Conservation (phyloP, 2,797 vertebrate species). For the Gambusia yucatana region DNA sequence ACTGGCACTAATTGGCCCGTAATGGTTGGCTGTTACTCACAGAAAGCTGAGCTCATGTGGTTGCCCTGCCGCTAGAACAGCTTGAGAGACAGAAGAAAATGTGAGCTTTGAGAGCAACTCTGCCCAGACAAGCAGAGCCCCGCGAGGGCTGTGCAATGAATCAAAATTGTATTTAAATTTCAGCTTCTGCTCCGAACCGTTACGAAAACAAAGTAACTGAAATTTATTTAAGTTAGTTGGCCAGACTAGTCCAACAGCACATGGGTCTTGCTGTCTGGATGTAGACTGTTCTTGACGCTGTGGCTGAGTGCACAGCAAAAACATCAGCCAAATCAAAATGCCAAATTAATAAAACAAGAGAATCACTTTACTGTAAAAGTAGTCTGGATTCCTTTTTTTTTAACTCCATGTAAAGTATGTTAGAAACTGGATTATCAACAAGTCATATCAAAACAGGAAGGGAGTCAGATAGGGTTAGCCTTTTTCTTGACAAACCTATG, state of each 20-base stretch:
- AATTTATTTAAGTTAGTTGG: neutral
- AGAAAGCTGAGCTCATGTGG: constrained; percentile 11
- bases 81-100: constrained; percentile 40
- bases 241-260: neutral
- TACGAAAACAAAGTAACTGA: neutral
- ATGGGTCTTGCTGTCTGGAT: neutral
- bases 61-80: constrained; percentile 42
- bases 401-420: neutral
- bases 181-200: neutral
- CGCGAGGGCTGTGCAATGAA: neutral
- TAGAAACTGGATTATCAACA: neutral
- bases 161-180: neutral
- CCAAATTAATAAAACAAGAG: neutral
- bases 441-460: neutral
- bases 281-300: neutral
- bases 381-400: neutral
- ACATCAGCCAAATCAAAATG: neutral
- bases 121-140: neutral
- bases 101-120: constrained; percentile 1
- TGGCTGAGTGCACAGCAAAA: neutral
- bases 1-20: constrained; percentile 66
- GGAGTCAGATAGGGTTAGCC: neutral
- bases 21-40: constrained; percentile 44
- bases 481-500: neutral
- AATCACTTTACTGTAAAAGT: neutral